Evolutionary conservation across 2,888 invertebrate species (phyloP).

Genomic region (Venusia cambrica): DNA sequence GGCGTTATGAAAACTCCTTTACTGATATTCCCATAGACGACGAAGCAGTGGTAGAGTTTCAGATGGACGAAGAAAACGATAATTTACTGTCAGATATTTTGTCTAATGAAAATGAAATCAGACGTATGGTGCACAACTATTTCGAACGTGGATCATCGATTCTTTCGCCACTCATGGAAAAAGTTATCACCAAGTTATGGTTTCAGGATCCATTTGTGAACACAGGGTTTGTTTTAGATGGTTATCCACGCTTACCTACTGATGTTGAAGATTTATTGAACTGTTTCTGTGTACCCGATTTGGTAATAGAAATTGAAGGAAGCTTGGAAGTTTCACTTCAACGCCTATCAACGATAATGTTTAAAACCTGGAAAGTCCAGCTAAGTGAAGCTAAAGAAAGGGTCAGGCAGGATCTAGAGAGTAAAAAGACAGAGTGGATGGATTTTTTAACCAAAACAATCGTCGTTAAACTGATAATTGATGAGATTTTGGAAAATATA

Average conservation of each 20-base stretch:
- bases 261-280: slow-evolving; percentile 78
- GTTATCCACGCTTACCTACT: slow-evolving; percentile 79
- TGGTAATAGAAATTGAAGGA: slow-evolving; percentile 74
- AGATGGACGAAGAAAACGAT: slow-evolving; percentile 58
- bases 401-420: slow-evolving; percentile 41
- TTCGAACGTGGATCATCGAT: slow-evolving; percentile 71
- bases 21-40: slow-evolving; percentile 52
- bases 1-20: slow-evolving; percentile 62
- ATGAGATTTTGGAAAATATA: slow-evolving; percentile 50
- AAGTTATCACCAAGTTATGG: slow-evolving; percentile 73
- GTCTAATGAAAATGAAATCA: slow-evolving; percentile 58
- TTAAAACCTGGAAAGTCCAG: slow-evolving; percentile 63
- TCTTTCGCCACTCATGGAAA: slow-evolving; percentile 59
- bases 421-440: slow-evolving; percentile 48
- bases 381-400: slow-evolving; percentile 52
- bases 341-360: slow-evolving; percentile 51
- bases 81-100: slow-evolving; percentile 51
- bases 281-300: slow-evolving; percentile 79
- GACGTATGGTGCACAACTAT: slow-evolving; percentile 67
- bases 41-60: slow-evolving; percentile 55
- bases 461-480: slow-evolving; percentile 49
- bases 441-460: slow-evolving; percentile 49
- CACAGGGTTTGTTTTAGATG: slow-evolving; percentile 81
- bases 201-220: slow-evolving; percentile 68
- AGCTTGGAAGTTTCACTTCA: slow-evolving; percentile 48